Base-by-base conservation (phyloP, 1,140 invertebrate genomes). In the Sinonovacula constricta region DNA sequence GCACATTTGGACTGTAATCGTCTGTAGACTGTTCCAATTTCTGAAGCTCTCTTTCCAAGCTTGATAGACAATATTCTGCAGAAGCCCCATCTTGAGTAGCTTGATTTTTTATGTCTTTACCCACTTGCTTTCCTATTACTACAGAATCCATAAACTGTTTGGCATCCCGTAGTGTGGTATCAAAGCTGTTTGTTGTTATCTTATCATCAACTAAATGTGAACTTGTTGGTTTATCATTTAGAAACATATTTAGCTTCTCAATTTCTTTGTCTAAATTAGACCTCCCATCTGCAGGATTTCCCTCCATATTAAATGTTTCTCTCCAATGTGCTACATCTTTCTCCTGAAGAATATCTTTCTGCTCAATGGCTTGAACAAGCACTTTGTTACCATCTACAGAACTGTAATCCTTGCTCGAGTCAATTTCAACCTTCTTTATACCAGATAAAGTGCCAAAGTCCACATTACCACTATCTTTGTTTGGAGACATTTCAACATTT, bases 81-180 rank as follows among this genome's bases (percentile, higher is more conserved):
- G 66, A 34, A n/a, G 26, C n/a, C 15, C 18, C 26, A 3, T 22
- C 57, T 1, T 59, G 18, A 59, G 1, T 2, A 3, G 2, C 57
- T 22, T 22, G 14, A 59, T 59, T 26, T 28, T 15, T 2, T 22
- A 30, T n/a, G 18, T 18, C 57, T 28, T 59, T 30, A 59, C 24
- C 24, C 18, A 22, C 18, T 31, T 53, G 10, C 24, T 74, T 60
- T 15, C 63, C 31, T 28, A 65, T 31, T 34, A 22, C 18, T 49
- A 74, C n/a, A n/a, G n/a, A n/a, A n/a, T n/a, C n/a, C n/a, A n/a
- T n/a, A n/a, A n/a, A 54, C 33, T 63, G 31, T 28, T 76, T 56
- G 24, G 57, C 72, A 12, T 59, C 33, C 10, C 62, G 49, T 49
- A 31, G 63, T 36, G 72, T 10, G 39, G 7, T 10, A 45, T 45